A percentile compares a stretch with the other conserved stretches of the same genome.
These are phyloP conservation scores for Petrocephalus zakoni DNA, from an alignment of 2,113 vertebrate species.

Conservation along the genomic window DNA sequence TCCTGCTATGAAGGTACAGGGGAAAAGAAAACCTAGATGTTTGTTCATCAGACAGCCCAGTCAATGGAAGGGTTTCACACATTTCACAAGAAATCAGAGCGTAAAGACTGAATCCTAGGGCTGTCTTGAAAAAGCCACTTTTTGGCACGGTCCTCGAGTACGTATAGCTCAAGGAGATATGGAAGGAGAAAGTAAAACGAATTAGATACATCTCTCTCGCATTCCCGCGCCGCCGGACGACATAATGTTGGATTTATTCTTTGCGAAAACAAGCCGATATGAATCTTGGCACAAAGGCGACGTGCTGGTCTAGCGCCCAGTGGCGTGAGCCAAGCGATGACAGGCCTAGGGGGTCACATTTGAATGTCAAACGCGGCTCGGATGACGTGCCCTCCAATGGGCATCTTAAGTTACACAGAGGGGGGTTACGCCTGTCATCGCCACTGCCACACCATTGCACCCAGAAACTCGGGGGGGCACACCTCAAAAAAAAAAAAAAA, in stretches of 20 bases:
- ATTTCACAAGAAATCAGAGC: background rate
- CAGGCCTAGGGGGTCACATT: constrained; percentile 9
- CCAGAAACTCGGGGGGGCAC: background rate
- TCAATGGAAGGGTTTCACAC: background rate
- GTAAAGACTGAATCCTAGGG: background rate
- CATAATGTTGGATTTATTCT: background rate
- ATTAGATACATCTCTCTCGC: background rate
- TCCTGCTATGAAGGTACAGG: background rate
- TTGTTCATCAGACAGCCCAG: background rate
- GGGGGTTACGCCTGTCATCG: constrained; percentile 20
- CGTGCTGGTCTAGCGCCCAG: too few species aligned
- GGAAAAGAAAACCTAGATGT: background rate
- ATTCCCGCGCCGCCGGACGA: background rate
- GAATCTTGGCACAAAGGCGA: background rate
- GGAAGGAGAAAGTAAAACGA: background rate
- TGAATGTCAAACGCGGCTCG: constrained; percentile 6
- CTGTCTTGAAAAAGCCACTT: background rate
- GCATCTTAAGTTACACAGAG: constrained; percentile 26
- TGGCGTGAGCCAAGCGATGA: background rate
- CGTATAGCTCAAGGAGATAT: background rate
- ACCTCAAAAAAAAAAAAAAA: too few species aligned
- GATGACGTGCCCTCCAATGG: constrained; percentile 3
- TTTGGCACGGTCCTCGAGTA: background rate
- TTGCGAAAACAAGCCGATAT: background rate
- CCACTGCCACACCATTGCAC: constrained; percentile 5